A percentile compares a stretch with the other conserved stretches of the same genome.
phyloP scores from a whole-genome alignment of 1,140 invertebrate species.

The Zaprionus tsacasi region DNA sequence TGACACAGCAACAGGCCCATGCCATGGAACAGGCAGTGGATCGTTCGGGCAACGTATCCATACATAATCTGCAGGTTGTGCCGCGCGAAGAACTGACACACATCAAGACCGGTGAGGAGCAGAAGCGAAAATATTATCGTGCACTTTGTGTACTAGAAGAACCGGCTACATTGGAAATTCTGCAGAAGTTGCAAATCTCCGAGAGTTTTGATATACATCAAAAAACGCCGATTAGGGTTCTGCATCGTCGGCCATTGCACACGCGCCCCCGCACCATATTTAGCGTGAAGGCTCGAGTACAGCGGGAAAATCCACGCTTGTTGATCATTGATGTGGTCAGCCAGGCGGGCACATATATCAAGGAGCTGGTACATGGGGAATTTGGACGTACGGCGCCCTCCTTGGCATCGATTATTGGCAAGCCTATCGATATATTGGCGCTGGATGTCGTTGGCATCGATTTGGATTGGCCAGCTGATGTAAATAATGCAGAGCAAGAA shows the following conservation, averaged over 20 bases:
- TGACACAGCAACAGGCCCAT: constrained; percentile 78
- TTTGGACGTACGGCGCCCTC: constrained; percentile 93
- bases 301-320: constrained; percentile 85
- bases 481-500: constrained; percentile 63
- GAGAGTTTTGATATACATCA: constrained; percentile 87
- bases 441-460: constrained; percentile 89
- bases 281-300: constrained; percentile 85
- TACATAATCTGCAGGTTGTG: constrained; percentile 88
- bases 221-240: constrained; percentile 93
- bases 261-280: constrained; percentile 88
- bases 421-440: constrained; percentile 90
- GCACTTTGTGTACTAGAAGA: constrained; percentile 88
- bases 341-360: constrained; percentile 98
- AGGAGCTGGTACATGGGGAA: constrained; percentile 98
- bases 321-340: constrained; percentile 91
- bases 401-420: constrained; percentile 85
- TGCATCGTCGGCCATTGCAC: constrained; percentile 91
- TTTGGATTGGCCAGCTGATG: constrained; percentile 87
- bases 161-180: constrained; percentile 85
- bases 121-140: constrained; percentile 93
- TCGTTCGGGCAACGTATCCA: constrained; percentile 86
- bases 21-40: constrained; percentile 88
- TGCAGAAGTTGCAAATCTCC: constrained; percentile 86
- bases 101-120: constrained; percentile 94
- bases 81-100: constrained; percentile 88